These are phyloP conservation scores for Caenorhabditis sinica DNA, from an alignment of 2,888 invertebrate genomes.

Conservation along the genomic window DNA sequence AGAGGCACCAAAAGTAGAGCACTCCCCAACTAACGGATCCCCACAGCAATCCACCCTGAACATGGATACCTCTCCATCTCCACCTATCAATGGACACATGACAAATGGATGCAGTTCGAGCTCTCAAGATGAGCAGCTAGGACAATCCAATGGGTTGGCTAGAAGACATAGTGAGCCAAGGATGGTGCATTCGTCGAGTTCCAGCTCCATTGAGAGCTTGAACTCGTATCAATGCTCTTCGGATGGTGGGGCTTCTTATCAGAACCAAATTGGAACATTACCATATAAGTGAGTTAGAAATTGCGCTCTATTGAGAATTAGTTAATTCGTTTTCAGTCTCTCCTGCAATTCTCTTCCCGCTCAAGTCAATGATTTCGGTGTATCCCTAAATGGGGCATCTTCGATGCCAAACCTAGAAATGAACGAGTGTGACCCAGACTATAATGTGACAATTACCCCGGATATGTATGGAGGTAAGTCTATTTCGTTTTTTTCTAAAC, in stretches of 20 bases:
- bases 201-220: slow-evolving; percentile 68
- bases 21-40: slow-evolving; percentile 15
- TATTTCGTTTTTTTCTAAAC: too few species aligned
- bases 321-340: slow-evolving; percentile 59
- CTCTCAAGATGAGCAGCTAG: slow-evolving; percentile 60
- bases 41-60: slow-evolving; percentile 24
- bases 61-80: slow-evolving; percentile 59
- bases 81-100: slow-evolving; percentile 25
- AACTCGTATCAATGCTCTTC: slow-evolving; percentile 62
- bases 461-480: slow-evolving; percentile 78
- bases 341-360: slow-evolving; percentile 76
- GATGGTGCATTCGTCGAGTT: slow-evolving; percentile 71
- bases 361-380: slow-evolving; percentile 69
- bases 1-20: slow-evolving; percentile 63
- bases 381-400: slow-evolving; percentile 64
- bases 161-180: slow-evolving; percentile 69
- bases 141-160: slow-evolving; percentile 20
- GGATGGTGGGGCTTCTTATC: slow-evolving; percentile 53
- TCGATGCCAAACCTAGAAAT: slow-evolving; percentile 77
- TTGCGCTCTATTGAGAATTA: too few species aligned
- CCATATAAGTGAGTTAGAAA: slow-evolving; percentile 69
- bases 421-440: slow-evolving; percentile 80
- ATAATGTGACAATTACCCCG: slow-evolving; percentile 82
- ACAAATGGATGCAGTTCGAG: slow-evolving; percentile 17
- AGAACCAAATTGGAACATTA: slow-evolving; percentile 56